Percentiles rank a stretch among this genome's conserved stretches.
Conservation (phyloP, 2,113 vertebrate species). For the Scartelaos histophorus region DNA sequence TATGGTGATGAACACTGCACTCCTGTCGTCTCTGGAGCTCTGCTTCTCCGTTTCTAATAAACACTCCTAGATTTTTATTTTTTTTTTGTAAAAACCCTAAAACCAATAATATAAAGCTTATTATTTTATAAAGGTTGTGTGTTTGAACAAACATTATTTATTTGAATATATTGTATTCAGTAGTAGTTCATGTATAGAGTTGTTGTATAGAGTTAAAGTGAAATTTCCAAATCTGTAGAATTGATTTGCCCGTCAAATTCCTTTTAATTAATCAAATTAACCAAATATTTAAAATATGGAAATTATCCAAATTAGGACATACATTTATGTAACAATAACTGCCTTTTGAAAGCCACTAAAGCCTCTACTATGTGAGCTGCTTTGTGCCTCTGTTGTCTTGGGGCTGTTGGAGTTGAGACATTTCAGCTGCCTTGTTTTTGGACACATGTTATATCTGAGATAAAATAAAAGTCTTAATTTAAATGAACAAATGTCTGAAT, state of each 20-base stretch:
- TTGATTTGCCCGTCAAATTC: slow-evolving; percentile 14
- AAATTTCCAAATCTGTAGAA: background rate
- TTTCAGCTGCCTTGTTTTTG: slow-evolving; percentile 48
- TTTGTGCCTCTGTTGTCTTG: slow-evolving; percentile 43
- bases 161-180: slow-evolving; percentile 15
- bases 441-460: slow-evolving; percentile 33
- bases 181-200: slow-evolving; percentile 20
- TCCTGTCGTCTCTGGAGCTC: slow-evolving; percentile 34
- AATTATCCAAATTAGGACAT: background rate
- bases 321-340: slow-evolving; percentile 4
- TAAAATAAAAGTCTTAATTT: slow-evolving; percentile 63
- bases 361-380: slow-evolving; percentile 6
- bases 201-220: background rate
- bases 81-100: background rate
- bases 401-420: slow-evolving; percentile 1
- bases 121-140: background rate
- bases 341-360: slow-evolving; percentile 11
- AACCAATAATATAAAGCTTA: slow-evolving; percentile 19
- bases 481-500: slow-evolving; percentile 18
- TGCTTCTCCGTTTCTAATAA: slow-evolving; percentile 50
- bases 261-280: background rate
- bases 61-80: slow-evolving; percentile 19
- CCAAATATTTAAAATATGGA: background rate
- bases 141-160: slow-evolving; percentile 39
- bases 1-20: slow-evolving; percentile 71